These are phyloP conservation scores for Drosophila subpulchrella DNA, from an alignment of 1,140 invertebrate species.

Conservation along the genomic window DNA sequence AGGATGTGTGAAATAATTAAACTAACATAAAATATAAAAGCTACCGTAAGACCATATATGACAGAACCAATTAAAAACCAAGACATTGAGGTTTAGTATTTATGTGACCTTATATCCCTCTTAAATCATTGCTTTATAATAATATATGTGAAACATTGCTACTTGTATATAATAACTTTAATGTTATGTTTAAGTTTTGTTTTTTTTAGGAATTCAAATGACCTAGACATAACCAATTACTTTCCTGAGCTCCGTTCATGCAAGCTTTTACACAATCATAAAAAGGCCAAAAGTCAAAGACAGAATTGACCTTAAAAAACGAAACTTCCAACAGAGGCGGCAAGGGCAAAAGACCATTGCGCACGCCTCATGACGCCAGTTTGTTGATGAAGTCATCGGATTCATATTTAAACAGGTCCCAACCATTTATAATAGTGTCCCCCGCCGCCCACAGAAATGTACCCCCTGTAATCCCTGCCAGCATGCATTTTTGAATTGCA, in stretches of 20 bases:
- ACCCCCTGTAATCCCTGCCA: slow-evolving; percentile 17
- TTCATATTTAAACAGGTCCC: slow-evolving; percentile 31
- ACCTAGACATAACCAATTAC: background rate
- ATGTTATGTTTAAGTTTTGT: background rate
- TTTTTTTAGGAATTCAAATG: background rate
- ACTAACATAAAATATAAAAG: slow-evolving; percentile 25
- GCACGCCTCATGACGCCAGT: slow-evolving; percentile 37
- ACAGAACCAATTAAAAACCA: slow-evolving; percentile 4
- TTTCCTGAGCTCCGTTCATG: background rate
- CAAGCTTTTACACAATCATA: background rate
- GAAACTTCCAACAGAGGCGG: background rate
- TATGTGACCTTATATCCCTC: background rate
- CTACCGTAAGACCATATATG: slow-evolving; percentile 36
- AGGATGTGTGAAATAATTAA: slow-evolving; percentile 15
- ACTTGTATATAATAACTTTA: no score
- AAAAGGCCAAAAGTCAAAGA: slow-evolving; percentile 24
- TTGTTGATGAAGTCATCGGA: slow-evolving; percentile 63
- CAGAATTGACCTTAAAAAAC: slow-evolving; percentile 13
- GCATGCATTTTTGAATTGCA: slow-evolving; percentile 33
- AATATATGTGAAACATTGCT: no score
- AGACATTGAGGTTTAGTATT: slow-evolving; percentile 2
- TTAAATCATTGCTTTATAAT: no score
- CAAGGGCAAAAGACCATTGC: slow-evolving; percentile 35
- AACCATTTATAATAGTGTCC: slow-evolving; percentile 17
- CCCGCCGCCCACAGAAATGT: background rate